These are phyloP conservation scores for Rhea pennata DNA, from an alignment of 2,113 vertebrate genomes.

Conservation along the genomic window DNA sequence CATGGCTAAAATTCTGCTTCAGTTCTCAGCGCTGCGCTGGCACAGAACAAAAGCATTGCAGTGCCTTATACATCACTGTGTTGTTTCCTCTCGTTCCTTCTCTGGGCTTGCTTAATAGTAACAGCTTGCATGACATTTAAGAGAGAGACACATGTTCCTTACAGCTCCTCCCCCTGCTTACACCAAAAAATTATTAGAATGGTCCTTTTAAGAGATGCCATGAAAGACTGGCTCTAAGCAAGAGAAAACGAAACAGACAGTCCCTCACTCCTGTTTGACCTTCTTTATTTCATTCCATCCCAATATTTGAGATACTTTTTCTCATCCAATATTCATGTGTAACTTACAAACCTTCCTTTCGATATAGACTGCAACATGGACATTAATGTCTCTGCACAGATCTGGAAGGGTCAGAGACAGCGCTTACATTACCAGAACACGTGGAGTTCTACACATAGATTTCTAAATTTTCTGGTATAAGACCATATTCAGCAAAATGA, in stretches of 20 bases:
- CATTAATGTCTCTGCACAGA: background rate
- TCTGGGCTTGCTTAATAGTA: background rate
- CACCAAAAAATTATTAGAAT: conserved; percentile 2
- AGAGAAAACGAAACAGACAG: background rate
- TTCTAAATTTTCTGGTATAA: background rate
- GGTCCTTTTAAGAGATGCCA: background rate
- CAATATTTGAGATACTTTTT: background rate
- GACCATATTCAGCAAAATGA: background rate
- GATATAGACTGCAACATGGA: background rate
- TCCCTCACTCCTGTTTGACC: background rate
- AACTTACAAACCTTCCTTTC: background rate
- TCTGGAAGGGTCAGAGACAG: background rate
- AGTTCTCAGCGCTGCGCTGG: background rate
- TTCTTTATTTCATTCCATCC: background rate
- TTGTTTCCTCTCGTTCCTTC: conserved; percentile 7
- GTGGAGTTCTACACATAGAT: background rate
- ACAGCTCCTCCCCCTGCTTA: background rate
- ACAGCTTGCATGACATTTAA: conserved; percentile 54
- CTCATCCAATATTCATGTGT: background rate
- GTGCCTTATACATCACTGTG: background rate
- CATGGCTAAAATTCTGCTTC: background rate
- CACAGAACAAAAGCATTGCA: conserved; percentile 48
- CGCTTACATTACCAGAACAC: background rate
- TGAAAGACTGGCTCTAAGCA: background rate
- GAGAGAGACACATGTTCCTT: conserved; percentile 8